Conservation (phyloP, 2,113 vertebrate species). For the Oxygymnocypris stewartii region DNA sequence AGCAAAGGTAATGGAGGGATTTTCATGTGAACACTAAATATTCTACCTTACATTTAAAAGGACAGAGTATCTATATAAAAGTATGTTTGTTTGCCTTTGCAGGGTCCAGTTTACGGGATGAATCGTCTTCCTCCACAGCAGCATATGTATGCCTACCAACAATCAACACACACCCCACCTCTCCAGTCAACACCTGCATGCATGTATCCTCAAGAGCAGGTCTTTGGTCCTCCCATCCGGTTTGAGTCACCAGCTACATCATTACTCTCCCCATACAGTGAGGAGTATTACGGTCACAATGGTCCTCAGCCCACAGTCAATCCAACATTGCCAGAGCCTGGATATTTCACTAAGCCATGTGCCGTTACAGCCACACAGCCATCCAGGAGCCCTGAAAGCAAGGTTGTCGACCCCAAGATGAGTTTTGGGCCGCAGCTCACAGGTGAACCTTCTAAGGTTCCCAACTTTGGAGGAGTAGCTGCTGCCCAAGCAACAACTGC, state of each 20-base stretch:
- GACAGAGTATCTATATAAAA: not conserved
- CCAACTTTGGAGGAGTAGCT: conserved; percentile 71
- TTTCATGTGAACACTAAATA: not conserved
- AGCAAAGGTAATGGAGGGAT: conserved; percentile 82
- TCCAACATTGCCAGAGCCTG: conserved; percentile 90
- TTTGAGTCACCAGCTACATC: conserved; percentile 88
- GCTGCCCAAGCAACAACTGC: conserved; percentile 74
- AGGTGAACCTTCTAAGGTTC: conserved; percentile 79
- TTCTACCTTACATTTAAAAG: not conserved
- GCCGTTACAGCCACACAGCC: conserved; percentile 69
- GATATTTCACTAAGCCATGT: conserved; percentile 93
- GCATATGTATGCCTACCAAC: conserved; percentile 90
- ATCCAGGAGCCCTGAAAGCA: conserved; percentile 79
- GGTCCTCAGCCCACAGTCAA: conserved; percentile 85
- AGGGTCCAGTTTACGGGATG: conserved; percentile 89
- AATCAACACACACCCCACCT: conserved; percentile 89
- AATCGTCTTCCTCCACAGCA: conserved; percentile 90
- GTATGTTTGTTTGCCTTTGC: conserved; percentile 39
- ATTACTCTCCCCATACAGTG: conserved; percentile 89
- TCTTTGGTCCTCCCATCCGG: conserved; percentile 83
- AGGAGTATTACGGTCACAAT: conserved; percentile 88
- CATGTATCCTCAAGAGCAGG: conserved; percentile 90
- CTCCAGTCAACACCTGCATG: conserved; percentile 83
- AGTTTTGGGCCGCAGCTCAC: conserved; percentile 79
- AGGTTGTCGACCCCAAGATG: conserved; percentile 82